Evolutionary conservation across 64 coral and sea anemone species (phyloP).

Genomic region (Stylophora pistillata): DNA sequence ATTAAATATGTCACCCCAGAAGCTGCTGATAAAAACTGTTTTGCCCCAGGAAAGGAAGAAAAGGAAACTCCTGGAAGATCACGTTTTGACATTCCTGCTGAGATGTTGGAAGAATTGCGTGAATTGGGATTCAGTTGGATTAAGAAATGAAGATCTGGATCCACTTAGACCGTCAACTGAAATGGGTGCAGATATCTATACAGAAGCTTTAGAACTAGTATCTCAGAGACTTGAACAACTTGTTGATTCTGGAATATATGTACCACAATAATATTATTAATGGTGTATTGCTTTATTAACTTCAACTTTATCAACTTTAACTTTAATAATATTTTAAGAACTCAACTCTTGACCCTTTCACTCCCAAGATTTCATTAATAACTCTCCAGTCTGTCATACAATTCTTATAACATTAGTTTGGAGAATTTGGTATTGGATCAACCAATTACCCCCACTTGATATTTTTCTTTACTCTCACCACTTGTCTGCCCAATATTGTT

Average conservation of each 20-base stretch:
- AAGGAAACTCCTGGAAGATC: slow-evolving; percentile 2
- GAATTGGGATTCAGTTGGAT: slow-evolving; percentile 37
- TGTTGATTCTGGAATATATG: background rate
- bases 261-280: background rate
- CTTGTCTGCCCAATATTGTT: too few species aligned
- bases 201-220: slow-evolving; percentile 13
- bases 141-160: slow-evolving; percentile 1
- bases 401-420: too few species aligned
- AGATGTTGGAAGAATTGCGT: slow-evolving; percentile 25
- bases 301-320: too few species aligned
- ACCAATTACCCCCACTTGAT: too few species aligned
- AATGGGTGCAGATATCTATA: background rate
- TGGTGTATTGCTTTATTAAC: background rate
- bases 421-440: too few species aligned
- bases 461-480: too few species aligned
- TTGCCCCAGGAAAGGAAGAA: background rate
- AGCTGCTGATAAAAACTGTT: background rate
- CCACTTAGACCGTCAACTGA: slow-evolving; percentile 30
- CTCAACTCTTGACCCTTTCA: too few species aligned
- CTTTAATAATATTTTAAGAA: too few species aligned
- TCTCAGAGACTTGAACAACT: slow-evolving; percentile 46
- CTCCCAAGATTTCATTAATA: too few species aligned
- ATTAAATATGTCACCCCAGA: background rate
- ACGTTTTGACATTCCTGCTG: slow-evolving; percentile 20
- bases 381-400: too few species aligned